These are phyloP conservation scores for Lycocorax pyrrhopterus DNA, from an alignment of 2,113 vertebrate species.

Conservation along the genomic window DNA sequence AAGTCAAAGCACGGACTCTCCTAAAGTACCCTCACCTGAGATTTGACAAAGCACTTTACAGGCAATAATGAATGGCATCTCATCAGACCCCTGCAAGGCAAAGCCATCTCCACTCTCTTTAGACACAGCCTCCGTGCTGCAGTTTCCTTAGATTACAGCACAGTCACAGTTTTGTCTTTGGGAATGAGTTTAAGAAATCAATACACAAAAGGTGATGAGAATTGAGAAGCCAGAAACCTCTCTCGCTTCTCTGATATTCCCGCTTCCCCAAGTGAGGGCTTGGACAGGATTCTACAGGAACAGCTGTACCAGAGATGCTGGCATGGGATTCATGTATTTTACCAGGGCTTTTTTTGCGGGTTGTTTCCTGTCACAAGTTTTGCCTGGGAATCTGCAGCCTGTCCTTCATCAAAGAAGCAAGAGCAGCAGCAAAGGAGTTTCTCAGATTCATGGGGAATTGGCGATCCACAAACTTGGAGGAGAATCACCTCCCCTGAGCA, in stretches of 20 bases:
- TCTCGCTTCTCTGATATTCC: background rate
- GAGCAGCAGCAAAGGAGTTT: background rate
- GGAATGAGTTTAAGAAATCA: background rate
- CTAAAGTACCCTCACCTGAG: background rate
- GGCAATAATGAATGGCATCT: background rate
- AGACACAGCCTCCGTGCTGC: fast-evolving
- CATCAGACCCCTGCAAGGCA: background rate
- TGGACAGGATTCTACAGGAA: background rate
- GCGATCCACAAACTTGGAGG: background rate
- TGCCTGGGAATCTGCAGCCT: background rate
- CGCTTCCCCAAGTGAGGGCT: background rate
- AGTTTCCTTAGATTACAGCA: background rate
- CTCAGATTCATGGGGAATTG: background rate
- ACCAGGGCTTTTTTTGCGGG: background rate
- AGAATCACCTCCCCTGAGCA: background rate
- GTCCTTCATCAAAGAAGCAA: background rate
- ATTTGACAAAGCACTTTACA: background rate
- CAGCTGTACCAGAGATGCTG: background rate
- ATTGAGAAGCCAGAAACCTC: background rate
- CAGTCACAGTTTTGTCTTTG: background rate
- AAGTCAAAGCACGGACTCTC: background rate
- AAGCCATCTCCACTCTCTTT: background rate
- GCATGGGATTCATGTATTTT: background rate
- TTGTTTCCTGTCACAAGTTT: background rate
- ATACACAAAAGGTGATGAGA: background rate